phyloP scores from a whole-genome alignment of 2,797 vertebrate species.

The Melanotaenia parkinsoni region DNA sequence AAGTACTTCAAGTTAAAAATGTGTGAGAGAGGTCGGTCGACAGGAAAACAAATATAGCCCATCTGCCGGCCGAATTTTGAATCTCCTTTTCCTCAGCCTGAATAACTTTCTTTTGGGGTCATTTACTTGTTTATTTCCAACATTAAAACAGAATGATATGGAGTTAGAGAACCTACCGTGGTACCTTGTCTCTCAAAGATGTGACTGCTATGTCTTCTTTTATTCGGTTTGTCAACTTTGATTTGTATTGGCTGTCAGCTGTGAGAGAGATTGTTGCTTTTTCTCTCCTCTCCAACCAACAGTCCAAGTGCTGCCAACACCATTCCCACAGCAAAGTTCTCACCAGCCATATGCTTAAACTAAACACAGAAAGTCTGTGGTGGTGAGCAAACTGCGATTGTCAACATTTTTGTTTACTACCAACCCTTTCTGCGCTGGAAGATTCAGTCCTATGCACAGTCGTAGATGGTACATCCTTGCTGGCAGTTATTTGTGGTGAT shows the following conservation, averaged over 20 bases:
- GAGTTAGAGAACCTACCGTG: neutral
- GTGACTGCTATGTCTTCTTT: neutral
- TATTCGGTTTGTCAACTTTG: neutral
- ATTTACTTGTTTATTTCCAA: neutral
- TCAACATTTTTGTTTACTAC: neutral
- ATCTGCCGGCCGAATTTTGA: constrained; percentile 4
- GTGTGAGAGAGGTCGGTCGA: constrained; percentile 18
- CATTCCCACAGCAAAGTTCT: neutral
- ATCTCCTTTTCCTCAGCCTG: constrained; percentile 7
- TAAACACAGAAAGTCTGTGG: neutral
- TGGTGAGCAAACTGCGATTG: neutral
- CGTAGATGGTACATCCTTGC: neutral
- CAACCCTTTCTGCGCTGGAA: neutral
- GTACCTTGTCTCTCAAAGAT: neutral
- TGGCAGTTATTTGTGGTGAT: neutral
- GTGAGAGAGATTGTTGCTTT: neutral
- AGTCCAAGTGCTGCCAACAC: neutral
- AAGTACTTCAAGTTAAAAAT: constrained; percentile 1
- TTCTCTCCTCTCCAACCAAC: neutral
- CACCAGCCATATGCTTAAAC: neutral
- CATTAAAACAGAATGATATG: neutral
- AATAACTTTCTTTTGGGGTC: neutral
- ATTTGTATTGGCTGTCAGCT: neutral
- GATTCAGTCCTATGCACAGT: neutral
- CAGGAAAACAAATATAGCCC: constrained; percentile 30